Evolutionary conservation across 1,140 invertebrate species (phyloP).

Genomic region (Bombus huntii): DNA sequence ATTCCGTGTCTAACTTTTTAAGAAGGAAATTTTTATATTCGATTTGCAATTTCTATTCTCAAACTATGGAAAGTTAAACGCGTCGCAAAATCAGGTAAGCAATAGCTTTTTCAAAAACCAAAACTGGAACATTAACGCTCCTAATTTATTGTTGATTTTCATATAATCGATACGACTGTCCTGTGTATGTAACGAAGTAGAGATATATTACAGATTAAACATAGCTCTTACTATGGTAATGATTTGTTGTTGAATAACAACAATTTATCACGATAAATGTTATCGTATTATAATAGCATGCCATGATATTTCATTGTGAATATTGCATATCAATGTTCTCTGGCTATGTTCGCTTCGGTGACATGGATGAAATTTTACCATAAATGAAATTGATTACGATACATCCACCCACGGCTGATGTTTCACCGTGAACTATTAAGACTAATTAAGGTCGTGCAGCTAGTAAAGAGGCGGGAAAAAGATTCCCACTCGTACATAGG

Average conservation of each 20-base stretch:
- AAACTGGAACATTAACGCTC: neutral
- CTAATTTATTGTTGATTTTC: neutral
- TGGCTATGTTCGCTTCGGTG: neutral
- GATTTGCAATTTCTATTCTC: too few relatives aligned
- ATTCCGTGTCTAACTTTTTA: too few relatives aligned
- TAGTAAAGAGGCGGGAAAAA: neutral
- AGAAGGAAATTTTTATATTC: too few relatives aligned
- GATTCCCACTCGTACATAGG: constrained; percentile 14
- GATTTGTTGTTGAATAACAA: neutral
- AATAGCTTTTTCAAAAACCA: too few relatives aligned
- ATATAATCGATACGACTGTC: too few relatives aligned
- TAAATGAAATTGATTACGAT: too few relatives aligned
- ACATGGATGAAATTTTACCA: neutral
- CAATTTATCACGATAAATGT: neutral
- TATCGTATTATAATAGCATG: neutral
- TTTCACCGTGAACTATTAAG: constrained; percentile 14
- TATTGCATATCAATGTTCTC: neutral
- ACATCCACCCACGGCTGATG: neutral
- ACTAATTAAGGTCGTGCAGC: neutral
- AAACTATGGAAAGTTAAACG: too few relatives aligned
- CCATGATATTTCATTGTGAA: neutral
- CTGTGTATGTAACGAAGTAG: neutral
- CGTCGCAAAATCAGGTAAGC: too few relatives aligned
- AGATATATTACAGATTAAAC: neutral
- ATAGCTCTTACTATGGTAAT: neutral